Percentiles rank a stretch among this genome's conserved stretches.
phyloP scores from a whole-genome alignment of 2,797 vertebrate genomes.

The Hoplostethus mediterraneus region DNA sequence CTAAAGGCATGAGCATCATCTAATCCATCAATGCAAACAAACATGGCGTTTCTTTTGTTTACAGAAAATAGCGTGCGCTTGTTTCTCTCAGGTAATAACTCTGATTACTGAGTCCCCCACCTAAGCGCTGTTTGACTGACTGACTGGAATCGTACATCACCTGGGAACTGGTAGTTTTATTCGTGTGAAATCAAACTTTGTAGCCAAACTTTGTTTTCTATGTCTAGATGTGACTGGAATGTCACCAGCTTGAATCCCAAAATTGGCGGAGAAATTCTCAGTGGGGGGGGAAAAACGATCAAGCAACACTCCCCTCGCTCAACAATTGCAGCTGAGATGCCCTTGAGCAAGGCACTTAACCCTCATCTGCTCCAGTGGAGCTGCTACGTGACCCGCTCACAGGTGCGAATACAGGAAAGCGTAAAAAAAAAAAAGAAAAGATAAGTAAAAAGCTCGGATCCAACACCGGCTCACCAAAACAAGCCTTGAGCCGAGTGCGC shows the following conservation, averaged over 20 bases:
- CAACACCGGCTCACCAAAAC: slow-evolving; percentile 70
- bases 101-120: slow-evolving; percentile 17
- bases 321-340: too few relatives aligned
- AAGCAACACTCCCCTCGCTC: too few relatives aligned
- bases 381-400: too few relatives aligned
- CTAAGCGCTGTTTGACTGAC: slow-evolving; percentile 27
- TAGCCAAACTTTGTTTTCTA: neutral
- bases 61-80: slow-evolving; percentile 10
- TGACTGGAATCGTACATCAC: slow-evolving; percentile 23
- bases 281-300: slow-evolving; percentile 44
- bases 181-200: slow-evolving; percentile 2
- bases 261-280: slow-evolving; percentile 31
- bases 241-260: slow-evolving; percentile 21
- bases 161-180: slow-evolving; percentile 3
- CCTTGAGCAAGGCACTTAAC: too few relatives aligned
- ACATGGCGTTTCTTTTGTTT: slow-evolving; percentile 35
- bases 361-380: too few relatives aligned
- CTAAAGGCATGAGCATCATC: slow-evolving; percentile 14
- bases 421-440: slow-evolving; percentile 22
- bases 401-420: too few relatives aligned
- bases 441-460: slow-evolving; percentile 73
- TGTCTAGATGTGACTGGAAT: slow-evolving; percentile 13
- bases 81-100: slow-evolving; percentile 36
- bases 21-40: slow-evolving; percentile 32
- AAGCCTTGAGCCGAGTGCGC: slow-evolving; percentile 67